These are phyloP conservation scores for Aplodontia rufa DNA, from an alignment of 2,113 vertebrate genomes.

Conservation along the genomic window DNA sequence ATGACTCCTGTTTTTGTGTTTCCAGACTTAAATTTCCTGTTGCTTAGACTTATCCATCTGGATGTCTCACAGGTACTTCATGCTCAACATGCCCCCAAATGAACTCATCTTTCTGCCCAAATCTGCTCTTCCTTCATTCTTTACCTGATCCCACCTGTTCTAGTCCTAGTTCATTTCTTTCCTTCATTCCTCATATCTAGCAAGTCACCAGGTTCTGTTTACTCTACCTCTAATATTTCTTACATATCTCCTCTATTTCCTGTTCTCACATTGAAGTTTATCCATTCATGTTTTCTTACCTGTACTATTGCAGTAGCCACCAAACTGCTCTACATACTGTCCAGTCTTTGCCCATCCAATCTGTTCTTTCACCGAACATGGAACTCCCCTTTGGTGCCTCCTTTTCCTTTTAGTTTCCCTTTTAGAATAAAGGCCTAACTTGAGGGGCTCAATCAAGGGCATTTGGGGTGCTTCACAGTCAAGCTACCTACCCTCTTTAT, in stretches of 20 bases:
- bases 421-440: not conserved
- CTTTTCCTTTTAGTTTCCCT: not conserved
- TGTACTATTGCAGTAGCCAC: not conserved
- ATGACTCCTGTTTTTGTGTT: not conserved
- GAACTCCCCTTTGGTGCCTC: not conserved
- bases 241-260: not conserved
- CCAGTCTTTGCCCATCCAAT: not conserved
- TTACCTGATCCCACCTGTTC: not conserved
- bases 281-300: not conserved
- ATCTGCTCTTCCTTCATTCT: not conserved
- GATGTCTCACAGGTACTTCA: not conserved
- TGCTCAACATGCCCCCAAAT: not conserved
- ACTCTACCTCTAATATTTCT: not conserved
- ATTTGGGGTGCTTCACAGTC: not conserved
- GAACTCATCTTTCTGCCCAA: not conserved
- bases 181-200: not conserved
- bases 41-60: not conserved
- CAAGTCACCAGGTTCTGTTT: not conserved
- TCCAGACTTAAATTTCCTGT: slow-evolving; percentile 44
- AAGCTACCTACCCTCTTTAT: not conserved
- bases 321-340: not conserved
- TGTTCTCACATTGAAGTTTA: not conserved
- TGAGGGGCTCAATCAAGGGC: not conserved
- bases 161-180: not conserved
- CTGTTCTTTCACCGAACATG: not conserved